phyloP scores from a whole-genome alignment of 2,113 vertebrate genomes.

The Ciconia maguari region DNA sequence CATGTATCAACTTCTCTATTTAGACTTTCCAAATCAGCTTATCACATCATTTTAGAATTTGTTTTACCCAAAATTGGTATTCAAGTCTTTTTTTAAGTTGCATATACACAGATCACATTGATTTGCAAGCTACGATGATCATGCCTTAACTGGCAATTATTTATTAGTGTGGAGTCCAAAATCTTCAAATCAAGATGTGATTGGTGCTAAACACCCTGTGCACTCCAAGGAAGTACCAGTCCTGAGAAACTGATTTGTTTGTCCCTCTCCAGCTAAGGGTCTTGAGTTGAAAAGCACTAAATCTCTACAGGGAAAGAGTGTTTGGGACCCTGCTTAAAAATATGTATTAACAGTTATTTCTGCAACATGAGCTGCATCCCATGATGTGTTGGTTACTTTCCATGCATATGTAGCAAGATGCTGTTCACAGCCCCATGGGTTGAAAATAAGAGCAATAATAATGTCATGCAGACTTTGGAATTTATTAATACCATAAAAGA shows the following conservation, averaged over 20 bases:
- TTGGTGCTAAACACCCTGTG: not conserved
- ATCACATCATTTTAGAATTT: not conserved
- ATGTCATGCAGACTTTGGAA: not conserved
- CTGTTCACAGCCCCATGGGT: not conserved
- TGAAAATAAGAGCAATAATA: constrained; percentile 13
- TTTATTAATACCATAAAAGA: constrained; percentile 17
- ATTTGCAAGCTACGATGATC: not conserved
- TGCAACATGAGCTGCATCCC: not conserved
- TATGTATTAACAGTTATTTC: not conserved
- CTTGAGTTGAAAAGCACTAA: not conserved
- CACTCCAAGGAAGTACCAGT: not conserved
- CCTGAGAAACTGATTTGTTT: not conserved
- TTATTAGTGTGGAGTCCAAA: not conserved
- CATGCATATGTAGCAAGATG: not conserved
- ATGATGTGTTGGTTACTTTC: not conserved
- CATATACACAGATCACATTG: not conserved
- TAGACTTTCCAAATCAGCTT: not conserved
- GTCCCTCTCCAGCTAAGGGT: not conserved
- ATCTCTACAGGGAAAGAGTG: not conserved
- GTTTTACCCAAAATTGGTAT: not conserved
- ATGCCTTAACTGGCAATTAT: not conserved
- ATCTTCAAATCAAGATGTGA: not conserved
- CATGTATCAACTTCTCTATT: not conserved
- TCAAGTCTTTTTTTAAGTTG: not conserved
- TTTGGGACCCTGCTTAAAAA: not conserved